These are phyloP conservation scores for Cynopterus brachyotis DNA, from an alignment of 2,113 vertebrate genomes.

Conservation along the genomic window DNA sequence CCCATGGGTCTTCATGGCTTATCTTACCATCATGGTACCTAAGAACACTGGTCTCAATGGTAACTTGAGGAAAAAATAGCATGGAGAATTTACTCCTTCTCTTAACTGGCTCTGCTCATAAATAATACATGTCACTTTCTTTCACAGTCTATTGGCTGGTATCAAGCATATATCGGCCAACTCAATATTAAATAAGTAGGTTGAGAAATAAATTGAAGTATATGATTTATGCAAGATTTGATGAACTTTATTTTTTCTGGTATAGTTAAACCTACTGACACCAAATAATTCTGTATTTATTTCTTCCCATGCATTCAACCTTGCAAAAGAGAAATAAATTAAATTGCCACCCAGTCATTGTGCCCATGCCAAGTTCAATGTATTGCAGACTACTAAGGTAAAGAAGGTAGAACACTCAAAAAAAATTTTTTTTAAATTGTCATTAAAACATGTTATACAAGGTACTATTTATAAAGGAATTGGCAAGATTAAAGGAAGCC, in stretches of 20 bases:
- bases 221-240: not conserved
- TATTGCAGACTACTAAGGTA: not conserved
- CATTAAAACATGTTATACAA: not conserved
- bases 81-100: not conserved
- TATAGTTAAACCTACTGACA: not conserved
- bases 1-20: not conserved
- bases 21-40: not conserved
- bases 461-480: not conserved
- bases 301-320: not conserved
- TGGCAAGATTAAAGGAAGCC: not conserved
- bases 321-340: not conserved
- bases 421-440: too few relatives aligned
- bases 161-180: not conserved
- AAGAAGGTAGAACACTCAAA: not conserved
- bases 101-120: not conserved
- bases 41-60: not conserved
- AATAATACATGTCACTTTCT: not conserved
- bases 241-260: not conserved
- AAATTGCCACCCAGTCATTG: not conserved
- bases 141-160: not conserved
- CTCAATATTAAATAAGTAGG: not conserved
- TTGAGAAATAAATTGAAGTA: not conserved
- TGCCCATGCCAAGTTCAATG: not conserved
- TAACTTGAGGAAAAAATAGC: not conserved
- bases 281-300: not conserved